phyloP scores from a whole-genome alignment of 2,113 vertebrate species.

The Tiliqua scincoides region DNA sequence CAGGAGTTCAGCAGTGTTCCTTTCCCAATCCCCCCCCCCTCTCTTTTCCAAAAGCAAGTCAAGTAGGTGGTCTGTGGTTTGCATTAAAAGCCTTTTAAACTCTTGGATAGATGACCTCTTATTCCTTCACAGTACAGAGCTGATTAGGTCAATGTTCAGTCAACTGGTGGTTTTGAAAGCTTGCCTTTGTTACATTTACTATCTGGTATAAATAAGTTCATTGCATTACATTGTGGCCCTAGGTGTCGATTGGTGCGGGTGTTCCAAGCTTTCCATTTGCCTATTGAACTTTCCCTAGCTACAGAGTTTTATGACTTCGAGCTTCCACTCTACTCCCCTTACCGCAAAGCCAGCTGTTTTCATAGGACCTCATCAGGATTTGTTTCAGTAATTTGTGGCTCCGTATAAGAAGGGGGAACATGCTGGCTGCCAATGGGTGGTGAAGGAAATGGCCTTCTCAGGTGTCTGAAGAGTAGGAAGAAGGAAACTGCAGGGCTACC shows the following conservation, averaged over 20 bases:
- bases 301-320: slow-evolving; percentile 33
- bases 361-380: slow-evolving; percentile 25
- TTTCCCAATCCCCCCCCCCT: not conserved
- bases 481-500: not conserved
- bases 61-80: slow-evolving; percentile 21
- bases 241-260: not conserved
- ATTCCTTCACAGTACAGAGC: not conserved
- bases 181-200: slow-evolving; percentile 34
- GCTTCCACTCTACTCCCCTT: not conserved
- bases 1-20: not conserved
- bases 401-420: slow-evolving; percentile 18
- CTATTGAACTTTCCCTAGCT: slow-evolving; percentile 19
- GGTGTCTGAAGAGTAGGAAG: not conserved
- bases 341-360: slow-evolving; percentile 17
- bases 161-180: slow-evolving; percentile 19
- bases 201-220: slow-evolving; percentile 17
- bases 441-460: not conserved
- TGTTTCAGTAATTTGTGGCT: slow-evolving; percentile 23
- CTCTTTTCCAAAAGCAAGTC: slow-evolving; percentile 19
- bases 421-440: slow-evolving; percentile 24
- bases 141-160: slow-evolving; percentile 33
- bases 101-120: slow-evolving; percentile 8
- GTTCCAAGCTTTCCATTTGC: slow-evolving; percentile 35
- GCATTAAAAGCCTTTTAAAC: slow-evolving; percentile 3
- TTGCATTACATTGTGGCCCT: slow-evolving; percentile 10